Evolutionary conservation across 1,140 invertebrate genomes (phyloP), one percentile per base, ranked within the genome.

Genomic region (Lucilia sericata): DNA sequence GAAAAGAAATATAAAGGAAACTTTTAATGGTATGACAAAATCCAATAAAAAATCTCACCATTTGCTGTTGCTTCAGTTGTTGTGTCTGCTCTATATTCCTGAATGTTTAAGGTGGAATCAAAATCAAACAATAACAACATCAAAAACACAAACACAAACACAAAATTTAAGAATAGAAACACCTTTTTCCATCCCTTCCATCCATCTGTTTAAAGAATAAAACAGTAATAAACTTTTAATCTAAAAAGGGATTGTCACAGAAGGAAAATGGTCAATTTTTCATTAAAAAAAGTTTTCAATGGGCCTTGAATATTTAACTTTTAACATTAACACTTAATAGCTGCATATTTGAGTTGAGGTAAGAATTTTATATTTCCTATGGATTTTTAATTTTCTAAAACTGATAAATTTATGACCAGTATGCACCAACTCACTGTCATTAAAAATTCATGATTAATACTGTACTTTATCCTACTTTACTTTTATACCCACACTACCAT

Each of bases 21-120:
- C 76, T 80, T 80, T 80, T 80, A 80, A 80, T 80, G 76, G n/a
- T 80, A 80, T 80, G 76, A 49, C n/a, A 80, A 51, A 49, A 80
- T 51, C 76, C 76, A 80, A 80, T 80, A 80, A 80, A 80, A 80
- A 49, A 21, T 49, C 47, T 80, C 76, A 80, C 42, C n/a, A 9
- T 21, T 70, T 49, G n/a, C 65, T 21, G 19, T 19, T 21, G 65
- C 21, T 80, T 78, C 34, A 19, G 42, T 80, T 49, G n/a, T 36
- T 8, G 42, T 42, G 42, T 42, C 42, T 42, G 17, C 36, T 42
- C 75, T 78, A 47, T 5, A 10, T n/a, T 78, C 17, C 13, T 78
- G 36, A 78, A 42, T 25, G 25, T 75, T 14, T 25, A 5, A 47
- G 75, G 75, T 80, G 19, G 76, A 47, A 10, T 47, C 42, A 55